A percentile compares a stretch with the other conserved stretches of the same genome.
Conservation (phyloP, 2,888 invertebrate species). For the Kryphioiulus occultus region DNA sequence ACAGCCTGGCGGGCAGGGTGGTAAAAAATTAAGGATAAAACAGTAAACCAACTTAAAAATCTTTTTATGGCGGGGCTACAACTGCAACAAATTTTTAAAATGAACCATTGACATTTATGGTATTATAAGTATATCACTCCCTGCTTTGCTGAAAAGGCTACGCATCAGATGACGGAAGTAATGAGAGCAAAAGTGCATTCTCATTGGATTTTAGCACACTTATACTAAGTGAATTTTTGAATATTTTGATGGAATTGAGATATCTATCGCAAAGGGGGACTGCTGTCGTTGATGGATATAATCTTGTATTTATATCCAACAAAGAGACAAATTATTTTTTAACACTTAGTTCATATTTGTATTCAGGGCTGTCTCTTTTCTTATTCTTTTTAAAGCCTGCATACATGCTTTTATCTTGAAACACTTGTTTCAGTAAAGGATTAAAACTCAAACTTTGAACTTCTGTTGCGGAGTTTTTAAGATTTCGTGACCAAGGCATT, state of each 20-base stretch:
- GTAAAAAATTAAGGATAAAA: neutral
- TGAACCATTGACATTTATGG: neutral
- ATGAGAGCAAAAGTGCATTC: neutral
- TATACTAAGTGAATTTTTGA: neutral
- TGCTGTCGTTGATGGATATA: neutral
- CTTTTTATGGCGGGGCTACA: neutral
- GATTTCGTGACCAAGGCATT: too few species aligned
- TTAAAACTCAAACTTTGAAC: too few species aligned
- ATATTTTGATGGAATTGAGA: neutral
- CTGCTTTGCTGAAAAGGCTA: slow-evolving; percentile 51
- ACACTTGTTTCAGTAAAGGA: too few species aligned
- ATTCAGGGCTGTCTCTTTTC: neutral
- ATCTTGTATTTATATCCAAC: neutral
- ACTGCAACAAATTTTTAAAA: slow-evolving; percentile 4
- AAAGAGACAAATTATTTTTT: neutral
- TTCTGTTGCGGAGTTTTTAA: too few species aligned
- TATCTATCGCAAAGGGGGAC: neutral
- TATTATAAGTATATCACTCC: slow-evolving; percentile 7
- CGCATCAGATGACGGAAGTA: neutral
- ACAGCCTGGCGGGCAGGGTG: slow-evolving; percentile 51
- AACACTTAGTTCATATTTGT: neutral
- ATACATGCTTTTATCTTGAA: too few species aligned
- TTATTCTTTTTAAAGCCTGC: neutral
- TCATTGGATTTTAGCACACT: neutral
- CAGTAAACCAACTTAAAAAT: neutral